These are phyloP conservation scores for Sebastes hopkinsi DNA, from an alignment of 2,797 vertebrate species.

Conservation along the genomic window DNA sequence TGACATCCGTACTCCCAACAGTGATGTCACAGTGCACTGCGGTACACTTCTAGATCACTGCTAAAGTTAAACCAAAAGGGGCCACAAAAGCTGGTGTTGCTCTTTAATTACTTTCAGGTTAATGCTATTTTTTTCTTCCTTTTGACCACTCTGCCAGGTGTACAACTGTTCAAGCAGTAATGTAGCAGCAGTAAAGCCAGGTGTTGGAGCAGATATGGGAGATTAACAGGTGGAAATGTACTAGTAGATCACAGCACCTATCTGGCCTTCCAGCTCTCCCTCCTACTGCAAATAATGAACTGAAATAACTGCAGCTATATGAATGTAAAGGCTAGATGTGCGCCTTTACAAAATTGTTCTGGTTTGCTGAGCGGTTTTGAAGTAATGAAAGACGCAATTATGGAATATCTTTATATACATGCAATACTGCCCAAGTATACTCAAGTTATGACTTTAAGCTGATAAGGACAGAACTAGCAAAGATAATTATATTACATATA, in stretches of 20 bases:
- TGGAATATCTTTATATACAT: neutral
- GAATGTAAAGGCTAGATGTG: neutral
- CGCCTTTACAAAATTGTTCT: neutral
- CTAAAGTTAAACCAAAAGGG: neutral
- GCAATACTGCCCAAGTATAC: neutral
- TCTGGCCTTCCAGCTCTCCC: neutral
- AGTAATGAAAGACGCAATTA: neutral
- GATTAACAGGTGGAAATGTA: constrained; percentile 24
- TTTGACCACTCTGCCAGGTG: neutral
- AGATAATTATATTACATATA: too few relatives aligned
- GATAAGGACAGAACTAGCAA: neutral
- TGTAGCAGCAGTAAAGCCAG: constrained; percentile 10
- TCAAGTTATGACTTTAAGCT: neutral
- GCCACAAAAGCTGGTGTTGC: neutral
- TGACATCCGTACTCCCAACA: neutral
- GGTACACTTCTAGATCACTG: neutral
- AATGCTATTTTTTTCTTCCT: neutral
- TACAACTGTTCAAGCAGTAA: neutral
- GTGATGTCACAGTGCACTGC: neutral
- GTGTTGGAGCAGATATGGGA: constrained; percentile 37
- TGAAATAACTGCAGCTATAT: neutral
- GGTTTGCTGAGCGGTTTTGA: neutral
- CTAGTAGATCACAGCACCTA: neutral
- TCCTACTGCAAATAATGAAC: neutral
- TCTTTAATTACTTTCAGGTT: neutral